Percentiles rank a stretch among this genome's conserved stretches.
These are phyloP conservation scores for Pinna nobilis DNA, from an alignment of 1,140 invertebrate species.

Conservation along the genomic window DNA sequence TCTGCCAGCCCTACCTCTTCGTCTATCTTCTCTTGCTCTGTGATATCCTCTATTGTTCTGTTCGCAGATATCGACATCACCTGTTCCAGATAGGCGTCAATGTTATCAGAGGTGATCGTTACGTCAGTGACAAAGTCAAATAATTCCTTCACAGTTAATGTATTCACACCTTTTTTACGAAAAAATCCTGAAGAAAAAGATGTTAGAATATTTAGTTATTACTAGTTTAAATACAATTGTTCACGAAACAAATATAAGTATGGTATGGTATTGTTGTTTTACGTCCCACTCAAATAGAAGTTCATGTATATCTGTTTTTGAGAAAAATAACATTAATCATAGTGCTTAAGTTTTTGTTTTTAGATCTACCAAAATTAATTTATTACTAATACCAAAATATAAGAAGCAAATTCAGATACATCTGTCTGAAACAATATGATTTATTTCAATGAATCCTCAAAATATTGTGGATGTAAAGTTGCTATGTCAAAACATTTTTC, in stretches of 20 bases:
- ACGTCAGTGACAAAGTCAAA: constrained; percentile 98
- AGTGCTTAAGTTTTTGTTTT: too few relatives aligned
- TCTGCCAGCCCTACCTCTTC: constrained; percentile 75
- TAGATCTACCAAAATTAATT: too few relatives aligned
- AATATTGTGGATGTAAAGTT: too few relatives aligned
- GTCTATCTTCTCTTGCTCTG: constrained; percentile 73
- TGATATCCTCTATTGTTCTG: constrained; percentile 64
- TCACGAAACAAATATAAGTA: too few relatives aligned
- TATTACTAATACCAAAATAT: too few relatives aligned
- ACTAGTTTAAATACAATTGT: too few relatives aligned
- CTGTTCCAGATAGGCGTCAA: constrained; percentile 80
- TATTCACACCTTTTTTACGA: constrained; percentile 89
- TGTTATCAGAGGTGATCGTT: constrained; percentile 86
- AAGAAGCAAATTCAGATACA: too few relatives aligned
- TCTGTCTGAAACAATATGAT: too few relatives aligned
- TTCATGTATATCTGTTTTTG: too few relatives aligned
- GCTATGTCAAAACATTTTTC: too few relatives aligned
- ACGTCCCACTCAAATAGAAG: neutral
- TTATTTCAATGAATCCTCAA: too few relatives aligned
- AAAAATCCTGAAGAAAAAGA: constrained; percentile 87
- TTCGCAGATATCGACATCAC: constrained; percentile 68
- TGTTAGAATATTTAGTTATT: neutral
- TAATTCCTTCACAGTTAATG: constrained; percentile 91
- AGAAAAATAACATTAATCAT: too few relatives aligned
- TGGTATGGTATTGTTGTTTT: neutral